Evolutionary conservation across 2,888 invertebrate genomes (phyloP).

Genomic region (Dendrolimus houi): DNA sequence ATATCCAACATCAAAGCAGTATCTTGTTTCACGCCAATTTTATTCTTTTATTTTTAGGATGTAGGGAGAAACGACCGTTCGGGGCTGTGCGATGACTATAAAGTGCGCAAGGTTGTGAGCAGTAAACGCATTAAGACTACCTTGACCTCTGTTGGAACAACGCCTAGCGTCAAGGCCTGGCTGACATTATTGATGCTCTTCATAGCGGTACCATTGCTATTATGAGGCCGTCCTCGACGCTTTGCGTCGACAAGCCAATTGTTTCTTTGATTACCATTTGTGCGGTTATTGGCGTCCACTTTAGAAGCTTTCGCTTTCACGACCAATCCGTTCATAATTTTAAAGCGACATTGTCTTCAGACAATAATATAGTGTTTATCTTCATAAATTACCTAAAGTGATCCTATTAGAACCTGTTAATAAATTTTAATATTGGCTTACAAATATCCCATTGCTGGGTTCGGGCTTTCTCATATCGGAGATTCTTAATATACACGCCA

Average conservation of each 20-base stretch:
- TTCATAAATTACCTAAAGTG: too few species aligned
- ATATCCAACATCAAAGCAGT: slow-evolving; percentile 23
- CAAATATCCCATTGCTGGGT: too few species aligned
- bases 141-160: slow-evolving; percentile 48
- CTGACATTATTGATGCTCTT: slow-evolving; percentile 36
- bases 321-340: slow-evolving; percentile 4
- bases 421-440: too few species aligned
- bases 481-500: too few species aligned
- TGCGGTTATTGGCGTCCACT: slow-evolving; percentile 23
- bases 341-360: too few species aligned
- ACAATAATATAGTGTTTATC: too few species aligned
- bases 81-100: slow-evolving; percentile 40
- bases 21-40: slow-evolving; percentile 27
- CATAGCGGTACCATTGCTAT: slow-evolving; percentile 32
- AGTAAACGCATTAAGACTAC: slow-evolving; percentile 46
- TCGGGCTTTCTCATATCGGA: too few species aligned
- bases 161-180: slow-evolving; percentile 45
- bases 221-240: slow-evolving; percentile 23
- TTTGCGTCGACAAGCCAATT: slow-evolving; percentile 35
- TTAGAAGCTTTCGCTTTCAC: slow-evolving; percentile 25
- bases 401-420: too few species aligned
- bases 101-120: slow-evolving; percentile 44
- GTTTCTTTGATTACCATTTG: slow-evolving; percentile 25
- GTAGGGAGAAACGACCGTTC: slow-evolving; percentile 29
- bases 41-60: slow-evolving; percentile 36